Evolutionary conservation across 2,888 invertebrate species (phyloP), one percentile per base, ranked within the genome.

Genomic region (Crossocerus cetratus): DNA sequence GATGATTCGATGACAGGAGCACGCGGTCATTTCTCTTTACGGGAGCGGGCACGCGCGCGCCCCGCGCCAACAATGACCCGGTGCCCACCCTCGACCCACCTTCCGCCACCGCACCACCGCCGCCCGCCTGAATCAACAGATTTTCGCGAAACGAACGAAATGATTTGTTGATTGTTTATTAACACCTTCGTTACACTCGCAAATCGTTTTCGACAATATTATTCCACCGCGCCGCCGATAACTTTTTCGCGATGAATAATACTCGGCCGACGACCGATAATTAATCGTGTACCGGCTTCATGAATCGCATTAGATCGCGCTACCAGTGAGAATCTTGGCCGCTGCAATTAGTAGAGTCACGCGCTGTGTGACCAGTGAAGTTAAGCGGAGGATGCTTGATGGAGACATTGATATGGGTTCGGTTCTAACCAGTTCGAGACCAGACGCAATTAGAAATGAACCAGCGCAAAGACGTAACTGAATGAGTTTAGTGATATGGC

Each of bases 21-120:
- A 74, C 76, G 75, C 76, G 76, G 76, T 76, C 76, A 76, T 76
- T 76, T 76, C 76, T 76, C 76, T 76, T 76, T 76, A 62, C 76
- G 76, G 71, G 76, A 59, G 61, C 76, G 74, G 68, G 71, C 76
- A 11, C 5, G 32, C 32, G 2, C 5, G 32, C 32, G 32, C 32
- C 32, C 32, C 32, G 8, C 65, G 66, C 67, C 65, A 76, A 76
- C 76, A 74, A 76, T 76, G 76, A 76, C 76, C 76, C 76, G 67
- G 32, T 32, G 32, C 32, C 32, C 32, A 8, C 32, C 32, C 32
- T 11, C 32, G 11, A 71, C 74, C 76, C 76, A 70, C 76, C 66
- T 71, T 71, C 76, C 0, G 49, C 49, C n/a, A 49, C 14, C 49
- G n/a, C 49, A 16, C 49, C 49, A 49, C 75, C 76, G 76, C 65